Evolutionary conservation across 2,797 vertebrate species (phyloP), one percentile per base, ranked within the genome.

Genomic region (Gymnoscopelus microlampas): DNA sequence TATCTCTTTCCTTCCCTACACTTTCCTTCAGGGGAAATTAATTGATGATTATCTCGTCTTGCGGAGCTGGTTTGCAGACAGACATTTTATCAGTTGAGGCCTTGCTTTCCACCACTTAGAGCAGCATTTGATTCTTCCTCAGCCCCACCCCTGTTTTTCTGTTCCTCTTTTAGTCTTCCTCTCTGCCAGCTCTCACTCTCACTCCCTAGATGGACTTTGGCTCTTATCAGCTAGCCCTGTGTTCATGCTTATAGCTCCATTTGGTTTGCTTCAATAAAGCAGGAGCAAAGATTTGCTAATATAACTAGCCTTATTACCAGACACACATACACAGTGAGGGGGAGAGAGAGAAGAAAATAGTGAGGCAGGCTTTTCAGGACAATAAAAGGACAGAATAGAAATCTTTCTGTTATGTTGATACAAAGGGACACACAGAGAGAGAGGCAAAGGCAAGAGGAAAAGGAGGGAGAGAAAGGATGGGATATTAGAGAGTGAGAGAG

Each of bases 21-120:
- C 59, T 73, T 26, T 5, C 49, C 80, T 89, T 75, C 61, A 74
- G 69, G 82, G 83, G 70, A 82, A 83, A 89, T 89, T 80, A 87
- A 85, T 84, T 87, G 85, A 89, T 88, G 77, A 79, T 78, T 79
- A 88, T 90, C 90, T 78, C 71, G 66, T 76, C 80, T 74, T 79
- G 51, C 73, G 66, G 73, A 74, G 83, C 70, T 77, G 70, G 55
- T 85, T 83, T 85, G 82, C 74, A 87, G 84, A 86, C 74, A 77
- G 81, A 50, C 62, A 58, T 83, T 85, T 86, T 77, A 85, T 86
- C 76, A 83, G 76, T 19, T 4, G 32, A 65, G 26, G 68, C 68
- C 68, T 78, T 65, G 53, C 77, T 77, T 78, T 75, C 72, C 63
- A 61, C 63, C 76, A 85, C 79, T 79, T 82, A 82, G 7, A 73